Evolutionary conservation across 1,140 invertebrate species (phyloP).

Genomic region (Orius insidiosus): DNA sequence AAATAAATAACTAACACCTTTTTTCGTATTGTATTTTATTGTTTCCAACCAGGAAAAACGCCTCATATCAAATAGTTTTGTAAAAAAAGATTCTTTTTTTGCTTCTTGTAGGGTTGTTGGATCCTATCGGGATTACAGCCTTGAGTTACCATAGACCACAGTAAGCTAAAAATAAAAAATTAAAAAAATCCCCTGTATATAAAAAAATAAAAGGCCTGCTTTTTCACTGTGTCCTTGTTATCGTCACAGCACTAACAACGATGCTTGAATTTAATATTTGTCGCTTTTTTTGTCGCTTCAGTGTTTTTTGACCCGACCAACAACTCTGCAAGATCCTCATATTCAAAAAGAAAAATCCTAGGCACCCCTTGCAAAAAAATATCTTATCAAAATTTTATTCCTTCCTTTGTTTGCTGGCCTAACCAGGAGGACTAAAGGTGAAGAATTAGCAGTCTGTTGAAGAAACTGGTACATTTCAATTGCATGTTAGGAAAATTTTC

Average conservation of each 20-base stretch:
- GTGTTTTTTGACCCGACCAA: conserved; percentile 7
- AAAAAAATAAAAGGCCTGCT: too few relatives aligned
- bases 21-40: not conserved
- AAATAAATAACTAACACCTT: not conserved
- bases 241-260: not conserved
- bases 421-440: conserved; percentile 53
- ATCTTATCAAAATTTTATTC: conserved; percentile 21
- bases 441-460: conserved; percentile 39
- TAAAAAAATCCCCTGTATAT: not conserved
- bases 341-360: not conserved
- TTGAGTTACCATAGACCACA: conserved; percentile 22
- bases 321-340: conserved; percentile 13
- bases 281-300: conserved; percentile 9
- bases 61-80: not conserved
- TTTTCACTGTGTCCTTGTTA: too few relatives aligned
- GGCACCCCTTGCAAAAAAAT: not conserved
- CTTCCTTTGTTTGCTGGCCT: conserved; percentile 36
- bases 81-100: conserved; percentile 8
- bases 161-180: conserved; percentile 16
- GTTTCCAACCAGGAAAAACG: not conserved
- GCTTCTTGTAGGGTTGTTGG: conserved; percentile 22
- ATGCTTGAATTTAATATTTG: conserved; percentile 7
- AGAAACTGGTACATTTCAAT: conserved; percentile 17
- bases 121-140: conserved; percentile 23
- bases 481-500: too few relatives aligned